phyloP scores from a whole-genome alignment of 2,797 vertebrate species.

The Garrulus glandarius region DNA sequence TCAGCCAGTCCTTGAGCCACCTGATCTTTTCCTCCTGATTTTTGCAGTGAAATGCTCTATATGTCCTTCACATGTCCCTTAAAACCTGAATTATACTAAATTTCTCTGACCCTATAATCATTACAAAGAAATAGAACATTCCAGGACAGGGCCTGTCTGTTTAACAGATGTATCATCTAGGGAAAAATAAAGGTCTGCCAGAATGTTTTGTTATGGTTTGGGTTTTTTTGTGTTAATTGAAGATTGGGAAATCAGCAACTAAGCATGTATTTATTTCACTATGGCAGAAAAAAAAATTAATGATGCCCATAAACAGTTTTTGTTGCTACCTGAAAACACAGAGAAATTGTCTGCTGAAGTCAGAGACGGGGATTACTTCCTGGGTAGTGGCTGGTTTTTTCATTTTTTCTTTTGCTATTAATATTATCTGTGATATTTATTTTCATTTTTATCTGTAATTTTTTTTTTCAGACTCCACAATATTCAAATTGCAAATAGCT shows the following conservation, averaged over 20 bases:
- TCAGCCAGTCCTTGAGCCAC: neutral
- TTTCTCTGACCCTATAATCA: neutral
- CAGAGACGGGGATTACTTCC: neutral
- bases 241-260: conserved; percentile 19
- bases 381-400: neutral
- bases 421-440: neutral
- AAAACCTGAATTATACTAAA: neutral
- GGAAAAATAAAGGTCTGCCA: neutral
- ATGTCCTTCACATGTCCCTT: neutral
- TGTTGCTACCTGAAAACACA: neutral
- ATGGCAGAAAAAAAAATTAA: neutral
- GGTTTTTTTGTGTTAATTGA: neutral
- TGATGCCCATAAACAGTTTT: neutral
- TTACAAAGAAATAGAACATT: neutral
- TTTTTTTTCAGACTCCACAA: neutral
- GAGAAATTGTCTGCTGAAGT: neutral
- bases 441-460: neutral
- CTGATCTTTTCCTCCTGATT: neutral
- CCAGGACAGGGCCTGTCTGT: neutral
- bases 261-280: conserved; percentile 21
- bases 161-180: neutral
- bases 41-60: neutral
- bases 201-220: neutral
- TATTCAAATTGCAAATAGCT: neutral
- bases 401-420: neutral